Evolutionary conservation across 2,888 invertebrate genomes (phyloP).

Genomic region (Rosalia funebris): DNA sequence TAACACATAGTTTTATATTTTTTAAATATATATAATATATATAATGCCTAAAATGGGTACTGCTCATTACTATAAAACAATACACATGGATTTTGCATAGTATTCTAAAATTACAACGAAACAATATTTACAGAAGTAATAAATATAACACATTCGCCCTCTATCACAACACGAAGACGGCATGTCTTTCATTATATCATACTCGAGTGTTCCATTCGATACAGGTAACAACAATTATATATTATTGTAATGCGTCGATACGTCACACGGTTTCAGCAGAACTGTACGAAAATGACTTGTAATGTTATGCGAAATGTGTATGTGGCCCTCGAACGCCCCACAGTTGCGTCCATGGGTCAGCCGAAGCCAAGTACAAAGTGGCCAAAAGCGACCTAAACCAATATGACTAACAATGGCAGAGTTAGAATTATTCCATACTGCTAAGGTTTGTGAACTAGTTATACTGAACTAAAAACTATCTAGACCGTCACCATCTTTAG

Average conservation of each 20-base stretch:
- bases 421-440: constrained; percentile 40
- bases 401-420: constrained; percentile 40
- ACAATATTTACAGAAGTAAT: constrained; percentile 57
- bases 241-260: constrained; percentile 53
- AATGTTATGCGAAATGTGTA: constrained; percentile 23
- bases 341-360: constrained; percentile 17
- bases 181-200: constrained; percentile 49
- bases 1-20: constrained; percentile 39
- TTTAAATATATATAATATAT: constrained; percentile 15
- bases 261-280: constrained; percentile 24
- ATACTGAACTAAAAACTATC: constrained; percentile 39
- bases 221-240: constrained; percentile 49
- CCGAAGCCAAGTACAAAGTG: constrained; percentile 29
- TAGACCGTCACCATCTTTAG: constrained; percentile 40
- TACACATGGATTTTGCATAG: constrained; percentile 31
- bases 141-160: constrained; percentile 55
- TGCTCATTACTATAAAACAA: constrained; percentile 42
- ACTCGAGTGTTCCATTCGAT: constrained; percentile 45
- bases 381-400: constrained; percentile 42
- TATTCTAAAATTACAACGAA: constrained; percentile 52
- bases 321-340: constrained; percentile 18
- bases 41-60: constrained; percentile 20
- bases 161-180: constrained; percentile 60
- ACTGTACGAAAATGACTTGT: constrained; percentile 29
- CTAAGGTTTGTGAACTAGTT: constrained; percentile 41